Base-by-base conservation (phyloP, 1,140 invertebrate genomes). In the Oreohelix idahoensis region DNA sequence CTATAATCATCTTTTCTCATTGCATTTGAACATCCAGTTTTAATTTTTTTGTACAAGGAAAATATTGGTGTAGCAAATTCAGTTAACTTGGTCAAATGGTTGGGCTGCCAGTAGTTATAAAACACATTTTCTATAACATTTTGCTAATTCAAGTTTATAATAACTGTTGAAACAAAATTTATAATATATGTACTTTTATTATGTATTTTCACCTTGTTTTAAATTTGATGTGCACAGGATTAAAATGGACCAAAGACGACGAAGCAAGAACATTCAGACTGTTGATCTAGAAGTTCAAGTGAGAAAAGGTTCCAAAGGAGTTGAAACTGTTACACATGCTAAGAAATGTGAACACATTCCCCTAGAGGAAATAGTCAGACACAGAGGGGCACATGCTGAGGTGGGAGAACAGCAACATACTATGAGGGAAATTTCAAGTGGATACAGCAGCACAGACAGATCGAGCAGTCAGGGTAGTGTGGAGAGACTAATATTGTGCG, bases 401-500 rank as follows among this genome's bases (percentile, higher is more conserved):
- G 29, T 36, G 23, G 32, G 29, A 49, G 71, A 82, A 10, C n/a
- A 35, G 15, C 80, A 39, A 17, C 63, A 42, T 35, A 58, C 39
- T 26, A 53, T 45, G 35, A 73, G 84, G 73, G 85, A 86, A 63
- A 85, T 85, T 53, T 87, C 86, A 35, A 87, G 86, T 63, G 86
- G 86, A n/a, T 87, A 87, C 83, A 87, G 86, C 77, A 87, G 86
- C 38, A 87, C 86, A 49, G 86, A 87, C 45, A 83, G 84, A 71
- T 87, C 86, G 36, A 87, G 86, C 53, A 87, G 86, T 36, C 66
- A 76, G 29, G 84, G 86, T 0, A 87, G 86, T 74, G 84, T 58
- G 0, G 86, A 87, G 38, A 87, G 83, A 77, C 84, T 87, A 1
- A 83, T 86, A 45, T 23, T 58, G 51, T n/a, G 23, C 45, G 39